Evolutionary conservation across 1,140 invertebrate species (phyloP), one percentile per base, ranked within the genome.

Genomic region (Drosophila ambigua): DNA sequence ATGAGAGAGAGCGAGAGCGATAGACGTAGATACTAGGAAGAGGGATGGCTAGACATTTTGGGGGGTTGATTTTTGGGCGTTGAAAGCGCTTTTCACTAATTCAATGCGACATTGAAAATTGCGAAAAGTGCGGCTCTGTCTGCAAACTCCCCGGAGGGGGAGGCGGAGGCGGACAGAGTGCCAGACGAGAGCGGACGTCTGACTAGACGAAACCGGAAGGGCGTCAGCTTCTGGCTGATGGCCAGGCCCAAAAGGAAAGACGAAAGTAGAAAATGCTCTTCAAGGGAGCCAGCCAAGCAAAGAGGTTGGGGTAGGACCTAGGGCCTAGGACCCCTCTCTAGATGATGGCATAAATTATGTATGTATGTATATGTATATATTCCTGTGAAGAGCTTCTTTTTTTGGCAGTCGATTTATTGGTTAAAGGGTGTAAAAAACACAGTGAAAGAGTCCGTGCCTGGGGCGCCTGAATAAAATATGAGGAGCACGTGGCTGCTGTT

Each of bases 21-120:
- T 5, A 50, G 23, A 26, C 26, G 24, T 28, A 50, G 13, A 50
- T 26, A 15, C 26, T 28, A 39, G 23, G 64, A 26, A 51, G 44
- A 72, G 45, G 68, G 46, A 74, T 9, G 54, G 24, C 50, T 31
- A 50, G n/a, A 65, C 28, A 77, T 63, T 75, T 85, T 82, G 65
- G 82, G 77, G 82, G 82, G 82, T 85, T 85, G 82, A 71, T 82
- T 85, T 85, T 85, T 72, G 69, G 81, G 83, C 82, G 79, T 88
- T 83, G 82, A 87, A 87, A 87, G 82, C 79, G 82, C 82, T 83
- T 81, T 90, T 87, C 73, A 88, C 78, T 85, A 90, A 91, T 85
- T 90, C 89, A 90, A 91, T 85, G 78, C 89, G 83, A 89, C 89
- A 91, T 91, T 91, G 89, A 91, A 90, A 85, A 79, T 72, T 72